Evolutionary conservation across 2,113 vertebrate species (phyloP), one percentile per base, ranked within the genome.

Genomic region (Lasiurus cinereus): DNA sequence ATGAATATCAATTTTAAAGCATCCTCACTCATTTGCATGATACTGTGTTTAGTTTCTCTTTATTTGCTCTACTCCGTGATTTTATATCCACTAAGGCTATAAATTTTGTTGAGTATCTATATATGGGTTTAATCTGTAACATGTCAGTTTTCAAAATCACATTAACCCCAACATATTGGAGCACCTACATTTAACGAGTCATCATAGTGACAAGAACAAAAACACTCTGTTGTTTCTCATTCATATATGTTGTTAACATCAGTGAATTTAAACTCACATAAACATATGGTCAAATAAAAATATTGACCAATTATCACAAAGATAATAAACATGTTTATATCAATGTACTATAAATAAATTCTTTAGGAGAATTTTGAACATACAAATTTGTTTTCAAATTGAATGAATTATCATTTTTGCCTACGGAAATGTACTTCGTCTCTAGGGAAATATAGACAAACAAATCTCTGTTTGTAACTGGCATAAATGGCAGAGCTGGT

Each of bases 381-480:
- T 86, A 90, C 24, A 93, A 94, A 86, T 95, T 89, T 22, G 83
- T 85, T 96, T 67, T 91, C 54, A 93, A 91, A 78, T 62, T 73
- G 39, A 85, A 67, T 69, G n/a, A 69, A 33, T 78, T 94, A 62
- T 15, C 39, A 59, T 77, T 94, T 96, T 94, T 94, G 82, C 83
- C 59, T 74, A 29, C 16, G 78, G 66, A 74, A 88, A 93, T 76
- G 52, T 39, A 52, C 46, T 3, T 83, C 50, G 10, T 82, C 46
- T 88, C 56, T 76, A 74, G 56, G 29, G 66, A 89, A 91, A 79
- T 79, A 15, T 31, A 93, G 76, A 29, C 39, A 95, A 96, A 48
- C 8, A 74, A 74, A 6, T 62, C 29, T 86, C 33, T 85, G 21
- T 72, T 77, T 93, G 36, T 79, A 11, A n/a, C 27, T 31, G 78